Evolutionary conservation across 1,140 invertebrate genomes (phyloP), one percentile per base, ranked within the genome.

Genomic region (Dermatophagoides farinae): DNA sequence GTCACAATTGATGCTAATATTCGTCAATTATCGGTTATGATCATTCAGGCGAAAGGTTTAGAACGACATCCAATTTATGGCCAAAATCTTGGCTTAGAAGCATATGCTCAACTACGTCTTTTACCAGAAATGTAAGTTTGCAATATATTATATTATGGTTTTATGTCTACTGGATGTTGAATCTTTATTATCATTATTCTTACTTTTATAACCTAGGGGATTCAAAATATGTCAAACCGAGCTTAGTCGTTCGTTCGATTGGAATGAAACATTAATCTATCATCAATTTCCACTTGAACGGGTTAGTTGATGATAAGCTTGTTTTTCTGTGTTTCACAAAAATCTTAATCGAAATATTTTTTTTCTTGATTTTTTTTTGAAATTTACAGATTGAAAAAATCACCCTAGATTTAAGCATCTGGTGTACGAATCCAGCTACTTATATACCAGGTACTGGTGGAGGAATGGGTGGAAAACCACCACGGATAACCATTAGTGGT

Each of bases 181-280:
- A 61, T 14, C 10, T 25, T 61, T 12, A 44, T 12, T 41, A 23
- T n/a, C 44, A 46, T 11, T 23, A 14, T 63, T 41, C 20, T 31
- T 38, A 37, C 20, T 59, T 41, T 58, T 20, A 23, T 16, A 31
- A 4, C 31, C 2, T 50, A 63, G 62, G 38, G 62, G 62, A 16
- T 65, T 65, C 38, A 61, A 60, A 25, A 20, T 47, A 23, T 63
- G 62, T 57, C 64, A 63, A 57, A 65, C 64, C 23, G 61, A 65
- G 39, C 51, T 54, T 14, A 64, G 54, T 43, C 31, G 11, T 16
- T 23, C 14, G 25, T 31, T 65, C 6, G 61, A 65, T 39, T 65
- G 64, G 64, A 65, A 65, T 25, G 64, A 65, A 50, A 63, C 62
- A 20, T 16, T 65, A n/a, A 64, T 63, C n/a, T 64, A 64, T 49